phyloP scores from a whole-genome alignment of 1,140 invertebrate genomes.

The Papilio aristodemus region DNA sequence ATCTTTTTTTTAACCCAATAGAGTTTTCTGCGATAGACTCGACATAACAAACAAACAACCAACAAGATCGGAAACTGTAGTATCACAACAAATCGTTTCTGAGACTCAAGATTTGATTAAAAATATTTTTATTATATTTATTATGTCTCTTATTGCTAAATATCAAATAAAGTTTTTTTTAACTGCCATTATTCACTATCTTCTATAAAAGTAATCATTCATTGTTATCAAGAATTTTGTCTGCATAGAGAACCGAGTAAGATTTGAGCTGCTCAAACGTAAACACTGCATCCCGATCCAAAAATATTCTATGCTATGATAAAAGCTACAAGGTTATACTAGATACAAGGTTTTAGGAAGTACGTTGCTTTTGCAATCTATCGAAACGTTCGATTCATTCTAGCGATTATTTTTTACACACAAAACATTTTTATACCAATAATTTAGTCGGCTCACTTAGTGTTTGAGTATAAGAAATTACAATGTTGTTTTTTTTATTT shows the following conservation, averaged over 20 bases:
- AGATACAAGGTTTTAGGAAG: slow-evolving; percentile 15
- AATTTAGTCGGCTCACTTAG: not conserved
- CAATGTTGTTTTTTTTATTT: too few species aligned
- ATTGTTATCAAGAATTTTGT: not conserved
- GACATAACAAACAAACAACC: too few species aligned
- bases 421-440: not conserved
- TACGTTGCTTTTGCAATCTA: not conserved
- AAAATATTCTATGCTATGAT: not conserved
- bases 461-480: not conserved
- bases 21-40: too few species aligned
- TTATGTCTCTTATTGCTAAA: too few species aligned
- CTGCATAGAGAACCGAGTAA: not conserved
- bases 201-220: too few species aligned
- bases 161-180: too few species aligned
- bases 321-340: not conserved
- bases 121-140: too few species aligned
- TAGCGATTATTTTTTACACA: not conserved
- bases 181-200: too few species aligned
- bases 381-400: not conserved
- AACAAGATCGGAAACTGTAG: too few species aligned
- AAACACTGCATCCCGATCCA: not conserved
- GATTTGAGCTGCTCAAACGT: not conserved
- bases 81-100: too few species aligned
- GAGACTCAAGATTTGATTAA: too few species aligned
- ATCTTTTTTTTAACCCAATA: too few species aligned